Evolutionary conservation across 1,140 invertebrate genomes (phyloP).

Genomic region (Lordiphosa collinella): DNA sequence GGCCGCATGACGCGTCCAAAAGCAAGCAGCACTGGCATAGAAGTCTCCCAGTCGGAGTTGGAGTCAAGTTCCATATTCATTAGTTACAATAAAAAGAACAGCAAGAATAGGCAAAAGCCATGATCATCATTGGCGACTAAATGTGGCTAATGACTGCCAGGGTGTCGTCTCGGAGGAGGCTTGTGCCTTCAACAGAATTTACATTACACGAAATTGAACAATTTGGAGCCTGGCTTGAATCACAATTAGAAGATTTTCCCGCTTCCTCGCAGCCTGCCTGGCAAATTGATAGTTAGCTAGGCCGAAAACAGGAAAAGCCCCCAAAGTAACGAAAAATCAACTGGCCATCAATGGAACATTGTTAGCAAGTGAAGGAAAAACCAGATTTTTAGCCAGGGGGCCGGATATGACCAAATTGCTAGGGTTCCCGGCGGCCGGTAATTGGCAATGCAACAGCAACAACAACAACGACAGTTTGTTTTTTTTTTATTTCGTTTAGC

Average conservation of each 20-base stretch:
- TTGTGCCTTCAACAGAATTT: constrained; percentile 2
- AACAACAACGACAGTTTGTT: constrained; percentile 52
- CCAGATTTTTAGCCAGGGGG: constrained; percentile 71
- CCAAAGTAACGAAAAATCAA: constrained; percentile 54
- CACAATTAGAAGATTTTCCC: not conserved
- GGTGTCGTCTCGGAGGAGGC: constrained; percentile 37
- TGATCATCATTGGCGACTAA: constrained; percentile 56
- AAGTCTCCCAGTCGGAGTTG: constrained; percentile 14
- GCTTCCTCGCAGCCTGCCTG: too few species aligned
- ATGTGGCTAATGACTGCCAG: constrained; percentile 62
- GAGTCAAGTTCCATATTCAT: constrained; percentile 76
- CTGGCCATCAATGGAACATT: constrained; percentile 25
- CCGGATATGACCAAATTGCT: constrained; percentile 76
- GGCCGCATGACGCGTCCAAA: constrained; percentile 72
- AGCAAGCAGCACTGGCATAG: constrained; percentile 44
- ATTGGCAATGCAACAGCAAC: constrained; percentile 62
- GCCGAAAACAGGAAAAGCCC: constrained; percentile 44
- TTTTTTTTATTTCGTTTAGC: constrained; percentile 42
- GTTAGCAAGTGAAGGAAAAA: constrained; percentile 57
- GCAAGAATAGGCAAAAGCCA: constrained; percentile 26
- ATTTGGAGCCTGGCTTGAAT: constrained; percentile 27
- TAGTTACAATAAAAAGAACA: constrained; percentile 53
- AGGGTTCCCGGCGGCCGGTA: constrained; percentile 68
- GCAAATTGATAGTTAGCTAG: constrained; percentile 5
- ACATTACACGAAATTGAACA: constrained; percentile 15